Evolutionary conservation across 2,888 invertebrate genomes (phyloP).

Genomic region (Tuberolachnus salignus): DNA sequence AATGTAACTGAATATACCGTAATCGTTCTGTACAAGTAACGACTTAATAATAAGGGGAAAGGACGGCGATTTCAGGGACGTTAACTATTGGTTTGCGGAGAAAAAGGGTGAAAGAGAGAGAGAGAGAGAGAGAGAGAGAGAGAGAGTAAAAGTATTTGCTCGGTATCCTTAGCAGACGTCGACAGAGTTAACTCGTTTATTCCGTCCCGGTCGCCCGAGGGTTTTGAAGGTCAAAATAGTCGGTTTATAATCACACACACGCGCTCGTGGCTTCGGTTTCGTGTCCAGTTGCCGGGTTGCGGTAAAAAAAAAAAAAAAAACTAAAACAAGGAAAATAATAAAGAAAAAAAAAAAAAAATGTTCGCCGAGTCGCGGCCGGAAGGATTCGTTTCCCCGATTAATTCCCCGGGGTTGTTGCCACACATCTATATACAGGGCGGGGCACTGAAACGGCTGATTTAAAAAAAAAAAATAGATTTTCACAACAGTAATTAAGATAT

Average conservation of each 20-base stretch:
- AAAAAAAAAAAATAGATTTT: no score
- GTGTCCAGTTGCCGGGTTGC: not conserved
- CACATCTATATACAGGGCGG: not conserved
- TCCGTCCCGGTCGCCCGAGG: not conserved
- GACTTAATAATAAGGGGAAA: not conserved
- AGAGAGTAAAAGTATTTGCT: not conserved
- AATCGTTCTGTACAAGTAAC: no score
- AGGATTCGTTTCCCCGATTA: constrained; percentile 14
- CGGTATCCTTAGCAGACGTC: not conserved
- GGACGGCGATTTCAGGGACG: not conserved
- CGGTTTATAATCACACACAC: not conserved
- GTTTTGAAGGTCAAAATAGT: not conserved
- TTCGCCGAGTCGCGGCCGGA: not conserved
- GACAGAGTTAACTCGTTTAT: not conserved
- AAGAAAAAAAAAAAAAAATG: not conserved
- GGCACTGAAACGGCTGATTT: no score
- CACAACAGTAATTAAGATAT: no score
- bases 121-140: no score
- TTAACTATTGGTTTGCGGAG: no score
- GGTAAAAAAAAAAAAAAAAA: no score
- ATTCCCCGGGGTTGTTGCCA: constrained; percentile 24
- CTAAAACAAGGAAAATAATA: not conserved
- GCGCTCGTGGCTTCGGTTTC: not conserved
- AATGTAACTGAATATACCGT: no score
- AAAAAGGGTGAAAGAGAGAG: not conserved